Evolutionary conservation across 2,888 invertebrate genomes (phyloP).

Genomic region (Bombyx huttoni): DNA sequence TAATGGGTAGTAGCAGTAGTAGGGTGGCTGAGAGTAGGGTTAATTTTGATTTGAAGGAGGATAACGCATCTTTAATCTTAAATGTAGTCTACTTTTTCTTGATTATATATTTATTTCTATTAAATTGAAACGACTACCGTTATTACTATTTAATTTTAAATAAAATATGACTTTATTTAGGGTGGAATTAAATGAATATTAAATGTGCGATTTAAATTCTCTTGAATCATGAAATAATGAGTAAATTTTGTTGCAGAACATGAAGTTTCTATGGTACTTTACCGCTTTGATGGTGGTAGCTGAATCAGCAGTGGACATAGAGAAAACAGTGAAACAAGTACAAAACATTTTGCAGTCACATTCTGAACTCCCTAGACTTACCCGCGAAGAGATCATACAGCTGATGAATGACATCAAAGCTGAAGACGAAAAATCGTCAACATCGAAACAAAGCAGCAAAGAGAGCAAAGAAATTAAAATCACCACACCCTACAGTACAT

Average conservation of each 20-base stretch:
- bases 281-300: conserved; percentile 25
- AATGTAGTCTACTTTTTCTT: too few relatives aligned
- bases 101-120: too few relatives aligned
- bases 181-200: too few relatives aligned
- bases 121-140: too few relatives aligned
- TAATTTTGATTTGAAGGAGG: too few relatives aligned
- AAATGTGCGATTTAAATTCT: too few relatives aligned
- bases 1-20: too few relatives aligned
- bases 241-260: conserved; percentile 40
- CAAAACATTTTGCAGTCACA: conserved; percentile 75
- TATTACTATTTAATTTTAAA: too few relatives aligned
- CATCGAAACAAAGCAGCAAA: conserved; percentile 28
- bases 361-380: conserved; percentile 74
- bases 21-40: too few relatives aligned
- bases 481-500: conserved; percentile 22
- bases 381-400: conserved; percentile 76
- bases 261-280: conserved; percentile 47
- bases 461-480: conserved; percentile 17
- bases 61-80: too few relatives aligned
- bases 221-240: too few relatives aligned
- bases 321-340: conserved; percentile 78
- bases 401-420: conserved; percentile 77
- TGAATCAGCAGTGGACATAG: conserved; percentile 55
- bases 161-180: too few relatives aligned
- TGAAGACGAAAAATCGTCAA: conserved; percentile 51